Percentiles rank a stretch among this genome's conserved stretches.
phyloP scores from a whole-genome alignment of 92 coral and sea anemone species.

The Diadumene lineata region DNA sequence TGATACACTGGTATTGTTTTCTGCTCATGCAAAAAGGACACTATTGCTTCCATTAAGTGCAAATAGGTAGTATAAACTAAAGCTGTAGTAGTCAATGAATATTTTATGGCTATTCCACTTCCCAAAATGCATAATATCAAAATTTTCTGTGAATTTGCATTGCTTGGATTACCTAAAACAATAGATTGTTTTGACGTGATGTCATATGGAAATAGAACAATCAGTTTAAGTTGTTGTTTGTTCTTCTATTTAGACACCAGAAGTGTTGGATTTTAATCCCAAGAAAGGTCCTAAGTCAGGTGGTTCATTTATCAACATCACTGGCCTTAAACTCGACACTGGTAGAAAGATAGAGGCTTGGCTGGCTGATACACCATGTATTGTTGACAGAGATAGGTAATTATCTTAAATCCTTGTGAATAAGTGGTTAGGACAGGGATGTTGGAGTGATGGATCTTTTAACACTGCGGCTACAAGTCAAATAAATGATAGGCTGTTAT shows the following conservation, averaged over 20 bases:
- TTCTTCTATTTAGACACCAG: slow-evolving; percentile 58
- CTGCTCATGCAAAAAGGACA: too few species aligned
- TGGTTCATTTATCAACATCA: slow-evolving; percentile 74
- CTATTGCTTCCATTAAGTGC: too few species aligned
- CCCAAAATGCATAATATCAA: too few species aligned
- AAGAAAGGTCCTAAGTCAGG: slow-evolving; percentile 91
- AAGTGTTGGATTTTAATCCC: slow-evolving; percentile 65
- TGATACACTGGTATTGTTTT: too few species aligned
- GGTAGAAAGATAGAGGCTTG: slow-evolving; percentile 69
- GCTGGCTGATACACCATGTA: slow-evolving; percentile 62
- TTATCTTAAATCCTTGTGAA: background rate
- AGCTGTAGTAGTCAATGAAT: too few species aligned
- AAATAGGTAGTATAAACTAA: too few species aligned
- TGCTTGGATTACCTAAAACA: too few species aligned
- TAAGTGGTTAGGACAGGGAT: background rate
- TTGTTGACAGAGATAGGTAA: slow-evolving; percentile 56
- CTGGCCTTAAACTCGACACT: slow-evolving; percentile 77
- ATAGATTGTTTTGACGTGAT: too few species aligned
- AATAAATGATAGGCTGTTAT: too few species aligned
- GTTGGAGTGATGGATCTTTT: background rate
- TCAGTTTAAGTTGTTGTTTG: background rate
- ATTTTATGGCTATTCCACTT: too few species aligned
- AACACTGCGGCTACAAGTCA: too few species aligned
- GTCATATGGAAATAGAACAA: background rate
- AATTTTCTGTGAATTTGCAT: too few species aligned